Base-by-base conservation (phyloP, 2,888 invertebrate species). In the Drosophila anomalipes region DNA sequence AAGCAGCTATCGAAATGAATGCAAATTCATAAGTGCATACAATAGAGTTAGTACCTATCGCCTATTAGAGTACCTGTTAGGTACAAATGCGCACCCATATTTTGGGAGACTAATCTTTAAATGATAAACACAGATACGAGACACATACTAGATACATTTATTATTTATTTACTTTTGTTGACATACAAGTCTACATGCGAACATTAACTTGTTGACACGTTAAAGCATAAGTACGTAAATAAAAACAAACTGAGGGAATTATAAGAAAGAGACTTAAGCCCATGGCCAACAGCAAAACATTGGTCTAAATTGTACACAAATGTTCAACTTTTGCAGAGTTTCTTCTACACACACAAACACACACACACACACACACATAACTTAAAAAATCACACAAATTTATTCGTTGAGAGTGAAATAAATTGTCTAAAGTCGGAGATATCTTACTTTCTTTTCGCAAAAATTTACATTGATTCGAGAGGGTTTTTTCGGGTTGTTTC, bases 391-490 rank as follows among this genome's bases (percentile, higher is more conserved):
- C 32, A 39, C 32, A 44, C 44, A 32, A 41, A 26, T 10, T 52
- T 26, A 58, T 44, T 58, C 22, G 22, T 51, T 35, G 28, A 16
- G 22, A 41, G 44, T 33, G 49, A 35, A 30, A 39, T 69, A 61
- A 35, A 59, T 64, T 70, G 53, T 61, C 58, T 65, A 59, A 54
- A 66, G 65, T 51, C 30, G 62, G 57, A 62, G 62, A 39, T 49
- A 61, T 61, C 61, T 49, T 70, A 79, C 79, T 79, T 79, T 79
- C 79, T 79, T 79, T 79, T 79, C 39, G 66, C 63, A 71, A 63
- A 69, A 79, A 64, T 76, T 61, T 67, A 44, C 76, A 79, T 79
- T 67, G 70, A 49, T 65, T 62, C 44, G 37, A 35, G 54, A 60
- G 59, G 52, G 57, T 54, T 72, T 58, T 54, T 60, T 65, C 57